Conservation (phyloP, 2,113 vertebrate genomes). For the Oreochromis tanganicae region DNA sequence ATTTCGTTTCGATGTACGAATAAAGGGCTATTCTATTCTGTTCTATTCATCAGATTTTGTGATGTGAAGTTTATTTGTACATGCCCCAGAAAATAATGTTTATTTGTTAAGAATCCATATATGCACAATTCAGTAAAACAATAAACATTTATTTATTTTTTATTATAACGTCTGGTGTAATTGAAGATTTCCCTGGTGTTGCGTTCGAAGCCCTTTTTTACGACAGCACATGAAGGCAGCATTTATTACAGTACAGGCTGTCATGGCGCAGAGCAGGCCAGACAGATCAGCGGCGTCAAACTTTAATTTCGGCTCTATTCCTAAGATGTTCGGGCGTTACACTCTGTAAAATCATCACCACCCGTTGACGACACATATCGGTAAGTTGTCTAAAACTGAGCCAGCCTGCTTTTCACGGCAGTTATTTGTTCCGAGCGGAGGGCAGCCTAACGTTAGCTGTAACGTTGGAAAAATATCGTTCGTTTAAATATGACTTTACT, state of each 20-base stretch:
- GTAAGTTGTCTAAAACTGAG: constrained; percentile 24
- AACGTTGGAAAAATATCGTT: background rate
- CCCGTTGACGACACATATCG: background rate
- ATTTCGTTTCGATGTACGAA: background rate
- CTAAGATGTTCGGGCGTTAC: background rate
- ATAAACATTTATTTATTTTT: background rate
- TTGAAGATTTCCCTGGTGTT: background rate
- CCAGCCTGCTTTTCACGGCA: background rate
- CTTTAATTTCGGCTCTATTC: constrained; percentile 12
- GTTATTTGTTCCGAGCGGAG: background rate
- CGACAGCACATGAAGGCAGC: constrained; percentile 31
- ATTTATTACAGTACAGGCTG: background rate
- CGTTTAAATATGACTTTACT: background rate
- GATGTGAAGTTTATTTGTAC: fast-evolving
- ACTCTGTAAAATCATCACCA: background rate
- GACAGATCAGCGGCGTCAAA: constrained; percentile 1
- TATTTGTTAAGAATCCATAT: background rate
- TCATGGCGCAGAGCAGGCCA: constrained; percentile 64
- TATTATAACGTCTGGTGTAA: background rate
- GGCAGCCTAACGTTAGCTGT: background rate
- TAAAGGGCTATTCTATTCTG: background rate
- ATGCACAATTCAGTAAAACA: background rate
- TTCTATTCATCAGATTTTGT: background rate
- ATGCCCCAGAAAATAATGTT: background rate
- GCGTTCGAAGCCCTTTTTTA: background rate